Conservation (phyloP, 2,113 vertebrate species). For the Dolichotis patagonum region DNA sequence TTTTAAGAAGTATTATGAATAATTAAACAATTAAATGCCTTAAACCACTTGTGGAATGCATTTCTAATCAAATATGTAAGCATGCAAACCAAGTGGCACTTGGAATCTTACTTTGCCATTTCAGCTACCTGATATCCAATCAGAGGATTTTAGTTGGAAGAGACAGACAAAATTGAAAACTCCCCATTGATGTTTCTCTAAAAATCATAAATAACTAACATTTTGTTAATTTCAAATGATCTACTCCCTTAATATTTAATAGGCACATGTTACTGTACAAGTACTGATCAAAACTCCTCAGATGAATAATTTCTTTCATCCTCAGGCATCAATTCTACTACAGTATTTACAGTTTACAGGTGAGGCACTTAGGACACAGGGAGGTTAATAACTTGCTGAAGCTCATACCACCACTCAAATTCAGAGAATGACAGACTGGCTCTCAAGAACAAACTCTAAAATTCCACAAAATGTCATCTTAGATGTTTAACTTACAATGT, state of each 20-base stretch:
- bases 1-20: neutral
- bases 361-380: neutral
- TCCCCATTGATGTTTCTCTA: neutral
- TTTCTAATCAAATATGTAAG: neutral
- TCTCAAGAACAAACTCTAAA: neutral
- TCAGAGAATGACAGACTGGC: neutral
- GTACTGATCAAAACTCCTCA: neutral
- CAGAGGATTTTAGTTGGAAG: neutral
- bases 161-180: neutral
- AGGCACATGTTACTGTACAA: neutral
- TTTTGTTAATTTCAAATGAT: neutral
- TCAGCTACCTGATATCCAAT: neutral
- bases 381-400: neutral
- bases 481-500: neutral
- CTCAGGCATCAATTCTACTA: neutral
- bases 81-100: neutral
- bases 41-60: neutral
- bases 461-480: neutral
- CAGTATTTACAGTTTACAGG: neutral
- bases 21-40: neutral
- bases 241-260: slow-evolving; percentile 47
- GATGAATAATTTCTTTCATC: slow-evolving; percentile 3
- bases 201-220: neutral
- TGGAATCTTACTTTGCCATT: neutral
- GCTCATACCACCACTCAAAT: neutral